phyloP scores from a whole-genome alignment of 1,140 invertebrate species.

The Lepeophtheirus salmonis region DNA sequence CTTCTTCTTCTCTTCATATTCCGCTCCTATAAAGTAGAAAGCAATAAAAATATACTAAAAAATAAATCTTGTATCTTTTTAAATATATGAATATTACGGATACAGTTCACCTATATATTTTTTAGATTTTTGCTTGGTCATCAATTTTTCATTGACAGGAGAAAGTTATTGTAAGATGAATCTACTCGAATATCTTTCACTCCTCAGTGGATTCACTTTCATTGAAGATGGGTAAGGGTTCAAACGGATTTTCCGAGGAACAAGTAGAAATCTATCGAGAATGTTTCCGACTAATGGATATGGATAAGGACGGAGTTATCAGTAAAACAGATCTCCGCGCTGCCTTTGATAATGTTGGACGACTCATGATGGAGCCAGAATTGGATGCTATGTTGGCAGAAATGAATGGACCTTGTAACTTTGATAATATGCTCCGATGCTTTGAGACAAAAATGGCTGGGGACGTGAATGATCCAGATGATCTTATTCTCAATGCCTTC shows the following conservation, averaged over 20 bases:
- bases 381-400: slow-evolving; percentile 6
- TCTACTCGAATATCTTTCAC: too few relatives aligned
- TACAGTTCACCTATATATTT: too few relatives aligned
- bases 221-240: slow-evolving; percentile 1
- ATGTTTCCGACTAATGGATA: slow-evolving; percentile 94
- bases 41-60: too few relatives aligned
- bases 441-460: slow-evolving; percentile 13
- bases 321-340: slow-evolving; percentile 83
- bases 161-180: too few relatives aligned
- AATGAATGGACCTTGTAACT: not conserved
- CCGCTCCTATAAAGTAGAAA: too few relatives aligned
- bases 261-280: slow-evolving; percentile 42
- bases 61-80: too few relatives aligned
- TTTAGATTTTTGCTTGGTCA: too few relatives aligned
- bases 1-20: too few relatives aligned
- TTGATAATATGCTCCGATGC: not conserved
- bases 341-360: slow-evolving; percentile 83
- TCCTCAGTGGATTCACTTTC: not conserved
- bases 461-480: slow-evolving; percentile 8
- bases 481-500: slow-evolving; percentile 2
- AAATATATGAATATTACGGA: too few relatives aligned
- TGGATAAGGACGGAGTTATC: slow-evolving; percentile 94
- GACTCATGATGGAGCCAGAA: slow-evolving; percentile 4
- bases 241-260: not conserved
- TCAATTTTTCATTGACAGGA: too few relatives aligned